Conservation (phyloP, 2,888 invertebrate genomes). For the Ormyrus rosae region DNA sequence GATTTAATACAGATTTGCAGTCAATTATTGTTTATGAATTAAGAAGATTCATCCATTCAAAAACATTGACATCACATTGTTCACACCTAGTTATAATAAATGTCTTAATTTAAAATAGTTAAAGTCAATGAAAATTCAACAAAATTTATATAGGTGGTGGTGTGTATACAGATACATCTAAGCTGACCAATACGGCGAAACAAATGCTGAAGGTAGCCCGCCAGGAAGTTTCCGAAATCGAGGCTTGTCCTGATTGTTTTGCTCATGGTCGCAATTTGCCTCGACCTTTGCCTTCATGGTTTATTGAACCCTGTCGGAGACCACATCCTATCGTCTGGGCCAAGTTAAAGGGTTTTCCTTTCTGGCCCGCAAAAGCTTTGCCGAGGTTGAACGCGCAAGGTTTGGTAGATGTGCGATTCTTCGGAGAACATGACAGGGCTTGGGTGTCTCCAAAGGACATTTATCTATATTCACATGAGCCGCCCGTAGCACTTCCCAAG, state of each 20-base stretch:
- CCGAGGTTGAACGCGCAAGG: conserved; percentile 80
- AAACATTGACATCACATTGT: no score
- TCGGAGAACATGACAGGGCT: conserved; percentile 95
- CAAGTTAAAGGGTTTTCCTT: conserved; percentile 96
- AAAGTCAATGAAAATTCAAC: no score
- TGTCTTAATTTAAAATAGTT: no score
- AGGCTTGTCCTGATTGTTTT: conserved; percentile 96
- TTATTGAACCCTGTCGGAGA: conserved; percentile 91
- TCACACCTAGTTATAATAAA: no score
- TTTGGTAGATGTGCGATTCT: conserved; percentile 93
- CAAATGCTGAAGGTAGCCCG: conserved; percentile 89
- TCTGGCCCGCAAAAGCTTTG: conserved; percentile 98
- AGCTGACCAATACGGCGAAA: conserved; percentile 86
- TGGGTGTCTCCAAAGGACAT: conserved; percentile 92
- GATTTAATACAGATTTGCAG: no score
- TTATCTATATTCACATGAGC: conserved; percentile 85
- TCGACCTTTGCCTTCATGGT: conserved; percentile 85
- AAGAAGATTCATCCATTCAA: no score
- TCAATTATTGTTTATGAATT: no score
- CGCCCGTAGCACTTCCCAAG: conserved; percentile 69
- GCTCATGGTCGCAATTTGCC: conserved; percentile 83
- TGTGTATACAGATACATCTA: conserved; percentile 77
- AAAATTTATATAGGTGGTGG: conserved; percentile 24
- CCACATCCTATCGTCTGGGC: conserved; percentile 97
- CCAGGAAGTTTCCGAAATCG: conserved; percentile 93